Percentiles rank a stretch among this genome's conserved stretches.
Evolutionary conservation across 2,113 vertebrate species (phyloP).

Genomic region (Bombycilla garrulus): DNA sequence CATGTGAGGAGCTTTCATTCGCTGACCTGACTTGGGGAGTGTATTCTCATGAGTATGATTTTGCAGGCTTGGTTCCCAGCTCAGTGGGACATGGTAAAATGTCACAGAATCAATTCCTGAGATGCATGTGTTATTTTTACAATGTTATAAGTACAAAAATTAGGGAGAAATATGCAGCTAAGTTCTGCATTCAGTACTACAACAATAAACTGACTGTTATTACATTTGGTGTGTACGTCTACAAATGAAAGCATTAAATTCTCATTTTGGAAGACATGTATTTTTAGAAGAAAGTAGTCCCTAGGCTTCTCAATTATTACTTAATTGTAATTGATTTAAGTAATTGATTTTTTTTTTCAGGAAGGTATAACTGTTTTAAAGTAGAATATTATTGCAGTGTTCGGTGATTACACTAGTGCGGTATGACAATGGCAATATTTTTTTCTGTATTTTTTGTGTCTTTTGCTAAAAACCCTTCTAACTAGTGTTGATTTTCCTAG

Average conservation of each 20-base stretch:
- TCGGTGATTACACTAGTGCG: neutral
- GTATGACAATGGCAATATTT: neutral
- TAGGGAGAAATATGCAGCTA: neutral
- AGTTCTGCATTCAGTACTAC: neutral
- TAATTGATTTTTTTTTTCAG: neutral
- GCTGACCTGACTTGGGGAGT: neutral
- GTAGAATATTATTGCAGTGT: neutral
- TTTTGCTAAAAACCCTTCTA: neutral
- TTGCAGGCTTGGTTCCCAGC: conserved; percentile 3
- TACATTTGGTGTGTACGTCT: neutral
- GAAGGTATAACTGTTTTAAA: neutral
- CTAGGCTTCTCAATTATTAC: neutral
- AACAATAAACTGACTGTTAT: neutral
- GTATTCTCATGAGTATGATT: neutral
- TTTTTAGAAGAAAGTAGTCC: neutral
- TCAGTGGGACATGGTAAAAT: conserved; percentile 2
- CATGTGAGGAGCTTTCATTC: conserved; percentile 32
- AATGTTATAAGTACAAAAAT: neutral
- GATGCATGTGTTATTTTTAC: neutral
- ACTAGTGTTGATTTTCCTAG: neutral
- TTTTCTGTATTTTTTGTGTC: neutral
- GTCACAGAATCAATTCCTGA: neutral
- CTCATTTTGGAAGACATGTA: neutral
- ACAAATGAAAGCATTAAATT: neutral
- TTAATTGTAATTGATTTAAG: neutral